Evolutionary conservation across 2,888 invertebrate genomes (phyloP).

Genomic region (Himalopsyche kuldschensis): DNA sequence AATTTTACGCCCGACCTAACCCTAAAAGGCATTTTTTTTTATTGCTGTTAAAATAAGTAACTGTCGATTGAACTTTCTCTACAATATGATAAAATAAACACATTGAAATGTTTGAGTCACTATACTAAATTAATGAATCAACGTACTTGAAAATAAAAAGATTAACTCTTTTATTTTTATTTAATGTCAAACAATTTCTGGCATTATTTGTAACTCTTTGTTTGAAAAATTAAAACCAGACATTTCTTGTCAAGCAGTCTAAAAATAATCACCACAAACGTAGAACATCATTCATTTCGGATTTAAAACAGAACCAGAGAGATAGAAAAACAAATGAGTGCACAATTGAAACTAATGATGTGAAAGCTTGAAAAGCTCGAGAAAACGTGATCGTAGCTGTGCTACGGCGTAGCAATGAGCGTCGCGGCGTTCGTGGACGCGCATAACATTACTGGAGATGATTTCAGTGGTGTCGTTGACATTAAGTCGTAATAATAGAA

Average conservation of each 20-base stretch:
- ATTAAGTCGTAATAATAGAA: neutral
- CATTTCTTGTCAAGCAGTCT: neutral
- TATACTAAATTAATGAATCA: too few species aligned
- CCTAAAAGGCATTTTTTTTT: too few species aligned
- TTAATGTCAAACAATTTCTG: too few species aligned
- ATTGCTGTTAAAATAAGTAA: too few species aligned
- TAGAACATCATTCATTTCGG: neutral
- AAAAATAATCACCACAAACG: neutral
- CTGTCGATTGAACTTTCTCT: too few species aligned
- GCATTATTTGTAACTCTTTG: neutral
- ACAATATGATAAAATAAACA: too few species aligned
- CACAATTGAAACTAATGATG: slow-evolving; percentile 40
- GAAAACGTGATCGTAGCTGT: neutral
- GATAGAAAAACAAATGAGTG: slow-evolving; percentile 24
- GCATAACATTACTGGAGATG: slow-evolving; percentile 33
- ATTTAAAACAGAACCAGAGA: neutral
- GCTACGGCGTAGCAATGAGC: neutral
- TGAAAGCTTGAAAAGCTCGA: slow-evolving; percentile 17
- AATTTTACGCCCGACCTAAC: too few species aligned
- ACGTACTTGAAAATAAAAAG: too few species aligned
- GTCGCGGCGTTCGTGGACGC: slow-evolving; percentile 28
- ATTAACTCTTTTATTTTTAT: too few species aligned
- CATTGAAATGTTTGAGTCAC: too few species aligned
- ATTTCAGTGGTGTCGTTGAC: neutral
- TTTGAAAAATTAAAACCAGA: neutral